phyloP scores from a whole-genome alignment of 2,888 invertebrate species.

The Galerucella nymphaeae region DNA sequence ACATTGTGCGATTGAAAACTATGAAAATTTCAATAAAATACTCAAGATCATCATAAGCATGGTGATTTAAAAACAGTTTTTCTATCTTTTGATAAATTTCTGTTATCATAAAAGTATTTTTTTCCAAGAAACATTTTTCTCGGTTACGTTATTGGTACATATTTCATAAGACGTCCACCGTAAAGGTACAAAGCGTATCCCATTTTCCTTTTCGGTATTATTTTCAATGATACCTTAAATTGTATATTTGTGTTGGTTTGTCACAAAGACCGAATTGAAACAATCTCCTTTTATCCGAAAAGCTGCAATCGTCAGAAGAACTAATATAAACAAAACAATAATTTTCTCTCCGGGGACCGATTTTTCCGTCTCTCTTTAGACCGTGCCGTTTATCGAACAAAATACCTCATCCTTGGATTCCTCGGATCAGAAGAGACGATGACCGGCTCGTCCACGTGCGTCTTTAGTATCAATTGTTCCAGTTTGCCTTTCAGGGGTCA shows the following conservation, averaged over 20 bases:
- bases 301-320: slow-evolving; percentile 30
- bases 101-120: no score
- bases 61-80: no score
- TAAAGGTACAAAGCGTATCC: not conserved
- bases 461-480: slow-evolving; percentile 51
- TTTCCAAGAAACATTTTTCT: not conserved
- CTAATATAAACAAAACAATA: slow-evolving; percentile 35
- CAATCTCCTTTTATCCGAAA: slow-evolving; percentile 31
- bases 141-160: not conserved
- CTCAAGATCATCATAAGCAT: no score
- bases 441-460: slow-evolving; percentile 19
- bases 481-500: slow-evolving; percentile 51
- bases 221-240: slow-evolving; percentile 27
- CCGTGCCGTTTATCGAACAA: slow-evolving; percentile 19
- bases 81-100: not conserved
- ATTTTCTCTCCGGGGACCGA: slow-evolving; percentile 23
- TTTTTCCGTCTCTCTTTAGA: slow-evolving; percentile 12
- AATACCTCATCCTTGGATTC: slow-evolving; percentile 20
- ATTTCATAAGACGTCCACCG: not conserved
- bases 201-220: slow-evolving; percentile 3
- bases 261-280: slow-evolving; percentile 28
- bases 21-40: no score
- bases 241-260: slow-evolving; percentile 25
- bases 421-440: slow-evolving; percentile 19
- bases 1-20: no score